A percentile compares a stretch with the other conserved stretches of the same genome.
Evolutionary conservation across 2,888 invertebrate genomes (phyloP).

Genomic region (Euclidia mi): DNA sequence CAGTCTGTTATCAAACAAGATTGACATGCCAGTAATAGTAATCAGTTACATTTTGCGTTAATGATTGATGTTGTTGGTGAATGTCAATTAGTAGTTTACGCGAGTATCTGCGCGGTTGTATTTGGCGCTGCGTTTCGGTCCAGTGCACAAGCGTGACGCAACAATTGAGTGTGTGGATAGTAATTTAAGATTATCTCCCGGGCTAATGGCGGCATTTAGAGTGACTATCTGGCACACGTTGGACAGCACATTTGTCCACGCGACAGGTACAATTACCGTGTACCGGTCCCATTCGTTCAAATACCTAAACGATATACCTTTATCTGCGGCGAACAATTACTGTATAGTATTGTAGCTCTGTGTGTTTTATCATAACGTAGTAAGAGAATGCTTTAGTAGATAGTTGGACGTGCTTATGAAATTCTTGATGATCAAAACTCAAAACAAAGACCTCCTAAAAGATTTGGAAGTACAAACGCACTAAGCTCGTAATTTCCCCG

Average conservation of each 20-base stretch:
- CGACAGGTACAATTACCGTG: slow-evolving; percentile 86
- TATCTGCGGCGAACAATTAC: slow-evolving; percentile 54
- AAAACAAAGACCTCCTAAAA: slow-evolving; percentile 70
- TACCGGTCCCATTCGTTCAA: slow-evolving; percentile 77
- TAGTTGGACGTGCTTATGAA: slow-evolving; percentile 58
- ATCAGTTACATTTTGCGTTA: slow-evolving; percentile 41
- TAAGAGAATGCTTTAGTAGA: slow-evolving; percentile 31
- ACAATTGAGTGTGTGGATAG: slow-evolving; percentile 65
- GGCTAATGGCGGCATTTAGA: slow-evolving; percentile 81
- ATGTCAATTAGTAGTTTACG: slow-evolving; percentile 37
- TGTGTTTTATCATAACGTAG: slow-evolving; percentile 9
- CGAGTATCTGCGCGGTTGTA: slow-evolving; percentile 20
- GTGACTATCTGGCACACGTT: slow-evolving; percentile 80
- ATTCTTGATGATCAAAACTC: slow-evolving; percentile 62
- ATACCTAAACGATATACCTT: slow-evolving; percentile 76
- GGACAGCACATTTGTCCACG: slow-evolving; percentile 82
- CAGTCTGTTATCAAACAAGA: slow-evolving; percentile 47
- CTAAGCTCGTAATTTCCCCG: slow-evolving; percentile 82
- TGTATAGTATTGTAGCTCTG: too few relatives aligned
- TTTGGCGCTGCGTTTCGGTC: slow-evolving; percentile 34
- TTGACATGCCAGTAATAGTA: slow-evolving; percentile 40
- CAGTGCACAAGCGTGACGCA: slow-evolving; percentile 43
- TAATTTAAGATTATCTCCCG: slow-evolving; percentile 79
- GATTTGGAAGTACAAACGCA: slow-evolving; percentile 75
- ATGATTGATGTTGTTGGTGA: slow-evolving; percentile 36